Evolutionary conservation across 2,797 vertebrate species (phyloP), one percentile per base, ranked within the genome.

Genomic region (Lindbergichthys nudifrons): DNA sequence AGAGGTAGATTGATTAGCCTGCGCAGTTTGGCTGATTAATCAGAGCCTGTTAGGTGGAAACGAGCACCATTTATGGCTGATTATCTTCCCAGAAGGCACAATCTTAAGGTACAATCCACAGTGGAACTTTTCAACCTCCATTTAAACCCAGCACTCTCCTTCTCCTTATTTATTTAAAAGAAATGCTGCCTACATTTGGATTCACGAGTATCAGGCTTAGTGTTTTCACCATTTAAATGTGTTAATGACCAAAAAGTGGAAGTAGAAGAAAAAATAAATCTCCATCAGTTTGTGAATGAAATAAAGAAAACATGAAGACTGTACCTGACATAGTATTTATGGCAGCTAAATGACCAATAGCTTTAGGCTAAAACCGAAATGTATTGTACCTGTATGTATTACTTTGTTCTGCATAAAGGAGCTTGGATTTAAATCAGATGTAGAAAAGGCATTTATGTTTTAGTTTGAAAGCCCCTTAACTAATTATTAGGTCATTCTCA

Each of bases 21-120:
- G 77, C 79, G 88, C 81, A 77, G 88, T 83, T 87, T 79, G 89
- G 81, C 89, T 92, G 89, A 90, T 93, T 92, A 93, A 89, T 92
- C 89, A 88, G 87, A 64, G 75, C 67, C 88, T 45, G 80, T 92
- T 85, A 53, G 78, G 59, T 87, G 82, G 81, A 88, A 89, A 85
- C 63, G 26, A 91, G 90, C 80, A 81, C 77, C 87, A 79, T 92
- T 93, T 92, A 90, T 75, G 79, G 84, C 87, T 93, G 92, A 93
- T 93, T 93, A 88, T 88, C 81, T 69, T 84, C 81, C 69, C 77
- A 60, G 78, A 85, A 67, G 73, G 76, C 32, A 83, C 77, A 85
- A 80, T 82, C 77, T 81, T 63, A 81, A 87, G 48, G 67, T 72
- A 65, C 71, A 87, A 88, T 82, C 73, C 58, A 79, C 65, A 73